Evolutionary conservation across 2,113 vertebrate genomes (phyloP).

Genomic region (Spilogale gracilis): DNA sequence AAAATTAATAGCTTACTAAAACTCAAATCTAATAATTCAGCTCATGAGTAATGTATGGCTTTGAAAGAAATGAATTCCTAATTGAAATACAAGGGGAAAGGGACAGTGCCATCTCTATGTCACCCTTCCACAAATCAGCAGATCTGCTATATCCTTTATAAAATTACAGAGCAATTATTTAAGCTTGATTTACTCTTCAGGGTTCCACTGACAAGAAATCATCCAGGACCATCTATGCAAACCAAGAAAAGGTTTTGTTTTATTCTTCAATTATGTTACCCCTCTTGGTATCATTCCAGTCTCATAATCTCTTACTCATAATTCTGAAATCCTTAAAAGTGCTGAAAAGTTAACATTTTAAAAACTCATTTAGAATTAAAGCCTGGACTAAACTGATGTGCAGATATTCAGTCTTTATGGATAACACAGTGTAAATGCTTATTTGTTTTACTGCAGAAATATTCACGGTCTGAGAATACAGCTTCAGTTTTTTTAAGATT

Average conservation of each 20-base stretch:
- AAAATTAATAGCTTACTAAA: conserved; percentile 25
- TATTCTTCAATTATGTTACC: conserved; percentile 34
- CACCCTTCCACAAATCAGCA: neutral
- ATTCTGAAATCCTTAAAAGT: conserved; percentile 30
- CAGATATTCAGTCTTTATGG: neutral
- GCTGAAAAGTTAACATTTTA: neutral
- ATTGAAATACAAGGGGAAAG: neutral
- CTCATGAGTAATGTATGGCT: neutral
- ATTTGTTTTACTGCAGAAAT: neutral
- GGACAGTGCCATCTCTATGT: neutral
- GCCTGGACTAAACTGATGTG: neutral
- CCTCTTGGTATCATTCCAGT: conserved; percentile 46
- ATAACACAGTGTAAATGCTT: neutral
- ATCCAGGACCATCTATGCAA: conserved; percentile 26
- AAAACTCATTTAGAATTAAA: neutral
- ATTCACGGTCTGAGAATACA: neutral
- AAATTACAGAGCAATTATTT: conserved; percentile 15
- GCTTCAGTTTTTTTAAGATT: neutral
- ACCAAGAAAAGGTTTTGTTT: conserved; percentile 57
- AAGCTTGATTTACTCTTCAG: conserved; percentile 55
- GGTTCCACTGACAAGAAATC: conserved; percentile 69
- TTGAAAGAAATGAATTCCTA: conserved; percentile 23
- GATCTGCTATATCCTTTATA: neutral
- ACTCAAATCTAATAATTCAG: neutral
- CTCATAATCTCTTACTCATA: neutral